Evolutionary conservation across 1,140 invertebrate species (phyloP).

Genomic region (Zaprionus taronus): DNA sequence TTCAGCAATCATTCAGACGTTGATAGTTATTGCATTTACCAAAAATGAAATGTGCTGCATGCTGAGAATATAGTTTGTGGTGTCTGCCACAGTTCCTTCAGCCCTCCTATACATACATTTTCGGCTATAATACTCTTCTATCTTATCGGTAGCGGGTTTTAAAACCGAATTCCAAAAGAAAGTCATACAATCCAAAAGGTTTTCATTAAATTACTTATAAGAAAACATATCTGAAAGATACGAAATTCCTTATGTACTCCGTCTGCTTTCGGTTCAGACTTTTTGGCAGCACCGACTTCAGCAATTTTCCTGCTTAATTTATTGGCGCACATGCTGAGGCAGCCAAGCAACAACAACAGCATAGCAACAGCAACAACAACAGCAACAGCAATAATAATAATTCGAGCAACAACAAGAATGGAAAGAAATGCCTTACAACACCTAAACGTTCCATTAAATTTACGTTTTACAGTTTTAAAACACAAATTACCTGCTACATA

Average conservation of each 20-base stretch:
- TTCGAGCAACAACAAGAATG: constrained; percentile 25
- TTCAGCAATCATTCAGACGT: too few species aligned
- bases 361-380: constrained; percentile 32
- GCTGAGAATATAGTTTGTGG: too few species aligned
- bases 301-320: constrained; percentile 25
- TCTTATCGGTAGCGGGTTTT: too few species aligned
- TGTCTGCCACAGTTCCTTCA: too few species aligned
- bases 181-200: too few species aligned
- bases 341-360: constrained; percentile 16
- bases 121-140: too few species aligned
- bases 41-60: too few species aligned
- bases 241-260: background rate
- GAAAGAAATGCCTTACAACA: constrained; percentile 59
- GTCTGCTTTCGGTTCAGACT: background rate
- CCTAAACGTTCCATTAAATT: constrained; percentile 81
- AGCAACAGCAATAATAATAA: constrained; percentile 22
- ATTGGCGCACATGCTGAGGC: constrained; percentile 18
- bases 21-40: too few species aligned
- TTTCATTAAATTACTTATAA: background rate
- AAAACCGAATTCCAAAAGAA: too few species aligned
- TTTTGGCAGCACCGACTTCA: background rate
- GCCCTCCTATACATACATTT: too few species aligned
- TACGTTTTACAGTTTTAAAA: constrained; percentile 78
- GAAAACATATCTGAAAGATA: background rate
- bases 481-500: constrained; percentile 77